These are phyloP conservation scores for honey bee (Apis mellifera) DNA, from an alignment of 1,140 invertebrate species.

Conservation along the genomic window Amel_HAv3.1 CM009942.2:11476001-11476500, in stretches of 20 bases:
- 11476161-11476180: constrained; percentile 23
- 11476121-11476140: not conserved
- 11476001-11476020: not conserved
- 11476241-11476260: constrained; percentile 26
- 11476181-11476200: constrained; percentile 22
- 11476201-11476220: constrained; percentile 38
- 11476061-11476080: not conserved
- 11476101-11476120: not conserved
- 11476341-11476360: not conserved
- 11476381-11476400: too few relatives aligned
- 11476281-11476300: not conserved
- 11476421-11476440: constrained; percentile 7
- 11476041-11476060: too few relatives aligned
- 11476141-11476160: constrained; percentile 8
- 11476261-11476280: constrained; percentile 31
- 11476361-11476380: not conserved
- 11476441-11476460: constrained; percentile 6
- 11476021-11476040: too few relatives aligned
- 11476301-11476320: not conserved
- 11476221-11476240: constrained; percentile 7
- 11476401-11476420: too few relatives aligned
- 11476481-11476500: constrained; percentile 21
- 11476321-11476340: constrained; percentile 6
- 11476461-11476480: constrained; percentile 5
- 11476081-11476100: constrained; percentile 1